Evolutionary conservation across 2,888 invertebrate genomes (phyloP).

Genomic region (Strigamia maritima): DNA sequence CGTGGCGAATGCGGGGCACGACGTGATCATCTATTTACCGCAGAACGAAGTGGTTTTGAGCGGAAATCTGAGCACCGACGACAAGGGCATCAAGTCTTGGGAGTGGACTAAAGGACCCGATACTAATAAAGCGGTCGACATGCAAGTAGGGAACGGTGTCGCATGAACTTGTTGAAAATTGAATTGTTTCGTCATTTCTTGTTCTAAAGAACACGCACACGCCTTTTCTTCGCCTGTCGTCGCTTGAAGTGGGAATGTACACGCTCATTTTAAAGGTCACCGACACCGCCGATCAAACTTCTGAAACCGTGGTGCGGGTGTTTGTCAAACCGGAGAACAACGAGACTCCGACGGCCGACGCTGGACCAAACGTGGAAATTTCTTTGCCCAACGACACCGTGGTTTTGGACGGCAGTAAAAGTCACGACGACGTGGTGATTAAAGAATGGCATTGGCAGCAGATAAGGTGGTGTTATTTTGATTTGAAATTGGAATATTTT

Average conservation of each 20-base stretch:
- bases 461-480: constrained; percentile 57
- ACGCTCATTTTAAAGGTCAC: constrained; percentile 89
- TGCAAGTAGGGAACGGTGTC: constrained; percentile 61
- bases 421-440: constrained; percentile 77
- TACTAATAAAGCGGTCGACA: constrained; percentile 85
- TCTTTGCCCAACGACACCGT: constrained; percentile 80
- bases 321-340: constrained; percentile 74
- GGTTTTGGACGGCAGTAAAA: constrained; percentile 70
- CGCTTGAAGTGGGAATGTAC: constrained; percentile 89
- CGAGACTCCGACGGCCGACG: constrained; percentile 56
- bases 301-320: constrained; percentile 82
- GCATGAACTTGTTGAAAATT: background rate
- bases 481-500: background rate
- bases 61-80: constrained; percentile 87
- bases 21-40: constrained; percentile 84
- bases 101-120: constrained; percentile 91
- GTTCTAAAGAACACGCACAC: constrained; percentile 73
- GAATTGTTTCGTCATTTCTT: background rate
- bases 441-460: constrained; percentile 81
- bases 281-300: constrained; percentile 83
- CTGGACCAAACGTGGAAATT: constrained; percentile 63
- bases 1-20: constrained; percentile 88
- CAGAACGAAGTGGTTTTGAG: constrained; percentile 78
- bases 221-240: constrained; percentile 80
- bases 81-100: constrained; percentile 88